A percentile compares a stretch with the other conserved stretches of the same genome.
Conservation (phyloP, 2,113 vertebrate genomes). For the Glareola pratincola region DNA sequence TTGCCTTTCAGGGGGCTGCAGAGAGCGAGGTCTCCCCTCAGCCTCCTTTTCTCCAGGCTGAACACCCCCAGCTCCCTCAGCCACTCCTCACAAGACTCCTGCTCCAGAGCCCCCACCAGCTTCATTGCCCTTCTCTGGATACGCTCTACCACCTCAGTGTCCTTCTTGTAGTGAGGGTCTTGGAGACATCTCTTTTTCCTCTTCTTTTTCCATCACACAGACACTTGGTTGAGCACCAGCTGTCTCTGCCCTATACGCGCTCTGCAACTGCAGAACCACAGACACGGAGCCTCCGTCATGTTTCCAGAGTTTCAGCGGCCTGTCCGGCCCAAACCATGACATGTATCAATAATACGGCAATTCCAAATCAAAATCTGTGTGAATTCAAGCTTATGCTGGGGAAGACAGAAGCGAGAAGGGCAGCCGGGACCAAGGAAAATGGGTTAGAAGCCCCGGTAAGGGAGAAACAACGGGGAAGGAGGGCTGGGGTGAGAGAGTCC, state of each 20-base stretch:
- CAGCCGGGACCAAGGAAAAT: fast-evolving
- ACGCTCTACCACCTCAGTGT: not conserved
- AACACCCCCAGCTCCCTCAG: not conserved
- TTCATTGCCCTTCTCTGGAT: not conserved
- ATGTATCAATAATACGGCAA: too few species aligned
- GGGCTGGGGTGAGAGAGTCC: not conserved
- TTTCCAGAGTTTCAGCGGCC: not conserved
- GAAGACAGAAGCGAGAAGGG: not conserved
- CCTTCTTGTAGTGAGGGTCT: not conserved
- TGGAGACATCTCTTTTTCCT: not conserved
- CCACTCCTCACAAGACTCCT: not conserved
- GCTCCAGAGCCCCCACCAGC: not conserved
- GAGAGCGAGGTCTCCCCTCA: not conserved
- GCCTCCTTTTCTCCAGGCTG: not conserved
- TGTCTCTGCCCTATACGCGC: not conserved
- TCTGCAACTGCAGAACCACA: not conserved
- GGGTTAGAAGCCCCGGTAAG: not conserved
- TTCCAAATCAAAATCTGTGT: not conserved
- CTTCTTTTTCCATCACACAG: not conserved
- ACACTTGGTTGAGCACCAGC: not conserved
- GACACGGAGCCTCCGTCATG: not conserved
- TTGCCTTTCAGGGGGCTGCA: not conserved
- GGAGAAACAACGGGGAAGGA: too few species aligned
- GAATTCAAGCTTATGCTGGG: not conserved
- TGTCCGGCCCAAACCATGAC: not conserved